Conservation (phyloP, 2,888 invertebrate species). For the Calliphora vomitoria region DNA sequence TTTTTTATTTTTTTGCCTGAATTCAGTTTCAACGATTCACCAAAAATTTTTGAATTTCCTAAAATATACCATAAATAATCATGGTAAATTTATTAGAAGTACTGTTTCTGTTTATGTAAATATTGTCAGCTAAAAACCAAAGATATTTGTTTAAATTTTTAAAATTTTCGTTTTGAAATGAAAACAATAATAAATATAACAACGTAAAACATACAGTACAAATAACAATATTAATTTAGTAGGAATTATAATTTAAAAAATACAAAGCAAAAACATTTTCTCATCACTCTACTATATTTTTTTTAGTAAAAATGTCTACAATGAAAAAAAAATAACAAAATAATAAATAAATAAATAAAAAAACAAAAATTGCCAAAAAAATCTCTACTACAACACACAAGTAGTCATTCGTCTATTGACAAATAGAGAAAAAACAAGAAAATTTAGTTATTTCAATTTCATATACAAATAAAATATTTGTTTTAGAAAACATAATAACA, state of each 20-base stretch:
- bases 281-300: no score
- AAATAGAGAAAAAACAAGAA: constrained; percentile 30
- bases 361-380: not conserved
- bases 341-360: not conserved
- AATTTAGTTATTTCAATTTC: constrained; percentile 33
- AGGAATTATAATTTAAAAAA: constrained; percentile 15
- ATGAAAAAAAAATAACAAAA: no score
- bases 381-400: not conserved
- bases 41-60: no score
- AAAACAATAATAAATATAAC: not conserved
- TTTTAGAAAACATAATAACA: not conserved
- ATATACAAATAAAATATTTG: constrained; percentile 17
- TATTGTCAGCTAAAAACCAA: no score
- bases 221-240: constrained; percentile 19
- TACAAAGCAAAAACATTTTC: not conserved
- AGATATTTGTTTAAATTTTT: no score
- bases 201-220: constrained; percentile 5
- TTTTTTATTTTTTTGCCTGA: no score
- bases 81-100: no score
- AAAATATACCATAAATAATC: no score
- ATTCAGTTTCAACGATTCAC: no score
- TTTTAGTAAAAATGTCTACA: no score
- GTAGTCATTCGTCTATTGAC: not conserved
- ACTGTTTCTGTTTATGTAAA: no score
- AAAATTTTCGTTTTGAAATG: not conserved